Evolutionary conservation across 2,113 vertebrate species (phyloP), one percentile per base, ranked within the genome.

Genomic region (Laterallus jamaicensis): DNA sequence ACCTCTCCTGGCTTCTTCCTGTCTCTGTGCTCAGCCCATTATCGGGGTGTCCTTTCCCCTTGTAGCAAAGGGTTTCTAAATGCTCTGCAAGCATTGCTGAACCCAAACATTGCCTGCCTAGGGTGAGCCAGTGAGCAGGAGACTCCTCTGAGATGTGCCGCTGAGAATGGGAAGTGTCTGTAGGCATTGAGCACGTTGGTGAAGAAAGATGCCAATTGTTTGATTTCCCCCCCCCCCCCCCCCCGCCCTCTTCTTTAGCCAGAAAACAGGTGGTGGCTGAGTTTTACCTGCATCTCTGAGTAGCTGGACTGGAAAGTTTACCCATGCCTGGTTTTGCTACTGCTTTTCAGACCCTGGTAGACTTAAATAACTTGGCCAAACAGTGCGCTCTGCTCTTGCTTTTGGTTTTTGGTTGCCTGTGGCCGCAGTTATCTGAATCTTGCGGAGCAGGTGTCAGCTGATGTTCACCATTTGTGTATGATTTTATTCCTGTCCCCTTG

Each of bases 401-500:
- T 68, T 56, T 85, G 49, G 25, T 18, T 76, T 55, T 40, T 39
- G 56, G 12, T 10, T 81, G 52, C 32, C 40, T 88, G 77, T 42
- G 68, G 19, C 44, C 31, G 35, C 63, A 54, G 12, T 18, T 24
- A 2, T 63, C 58, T 39, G 75, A 56, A 64, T 63, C 67, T 44
- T 1, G 3, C 2, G 1, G 40, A 77, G 40, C 35, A 54, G 44
- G 29, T 62, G 63, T 50, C 3, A 4, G 55, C 32, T 79, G 67
- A 29, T 76, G 17, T 40, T 93, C 35, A 31, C 26, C 0, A 0
- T 44, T 70, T 2, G 2, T 49, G 25, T 50, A 66, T 66, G 5
- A 49, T 79, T 82, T 73, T 71, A 26, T 52, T 81, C 59, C 32
- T 11, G 29, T 54, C 50, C 59, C 25, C 74, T 81, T 7, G 35